Base-by-base conservation (phyloP, 2,888 invertebrate species). In the Pachliopta kotzebuea region DNA sequence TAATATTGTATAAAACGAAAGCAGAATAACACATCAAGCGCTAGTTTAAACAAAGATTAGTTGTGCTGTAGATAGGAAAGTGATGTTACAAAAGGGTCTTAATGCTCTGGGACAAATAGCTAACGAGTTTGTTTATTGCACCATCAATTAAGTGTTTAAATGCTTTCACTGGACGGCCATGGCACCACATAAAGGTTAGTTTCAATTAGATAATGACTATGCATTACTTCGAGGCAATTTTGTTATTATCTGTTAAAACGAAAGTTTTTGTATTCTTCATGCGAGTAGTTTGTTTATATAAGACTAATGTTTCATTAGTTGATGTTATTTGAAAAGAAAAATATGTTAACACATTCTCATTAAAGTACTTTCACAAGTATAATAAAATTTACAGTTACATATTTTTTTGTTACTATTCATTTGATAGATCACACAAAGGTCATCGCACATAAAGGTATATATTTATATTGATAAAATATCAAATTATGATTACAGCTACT, bases 121-220 rank as follows among this genome's bases (percentile, higher is more conserved):
- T 62, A 66, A 62, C 65, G 37, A 55, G 62, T 42, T 62, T 66
- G 62, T 66, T 62, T 66, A 54, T 59, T 45, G 42, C 58, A 62
- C 26, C 63, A 54, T 65, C 65, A 65, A 60, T 61, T 61, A 58
- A 61, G 54, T 57, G 42, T 24, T 65, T 65, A 62, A 65, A 61
- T 54, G 65, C 65, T 66, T 66, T 66, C 65, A 66, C 65, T 62
- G 20, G 26, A 21, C 31, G 53, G 37, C 59, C 50, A 50, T 50
- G 53, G 26, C 60, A n/a, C 60, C 63, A 42, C 60, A 61, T 50
- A 55, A 65, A 56, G 29, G 58, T 63, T 61, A 61, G 63, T 52
- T 67, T 63, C 67, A 66, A 69, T 71, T 68, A 68, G 67, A 68
- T 67, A 70, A 71, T 70, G 29, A 50, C 63, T 31, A 53, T 21